Base-by-base conservation (phyloP, 2,797 vertebrate genomes). In the Cyprinodon diabolis region DNA sequence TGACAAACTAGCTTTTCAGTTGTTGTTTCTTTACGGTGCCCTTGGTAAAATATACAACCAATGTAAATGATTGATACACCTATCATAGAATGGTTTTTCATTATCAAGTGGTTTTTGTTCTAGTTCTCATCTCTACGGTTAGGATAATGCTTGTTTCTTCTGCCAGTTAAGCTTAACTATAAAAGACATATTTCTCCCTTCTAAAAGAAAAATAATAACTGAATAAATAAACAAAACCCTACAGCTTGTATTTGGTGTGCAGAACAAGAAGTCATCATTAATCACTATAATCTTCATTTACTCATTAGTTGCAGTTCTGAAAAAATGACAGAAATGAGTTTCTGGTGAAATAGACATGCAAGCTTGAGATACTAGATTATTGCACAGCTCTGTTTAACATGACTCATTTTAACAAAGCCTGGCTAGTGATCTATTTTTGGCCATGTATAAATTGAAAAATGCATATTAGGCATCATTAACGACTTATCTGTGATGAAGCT, bases 401-500 rank as follows among this genome's bases (percentile, higher is more conserved):
- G 82, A 81, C 69, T 89, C 81, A 80, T 83, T 83, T 75, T 66
- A 69, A 75, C 67, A 74, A 82, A 78, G 85, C 74, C 72, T 37
- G 83, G 63, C 72, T 57, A 52, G 21, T 78, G 72, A 77, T 90
- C 86, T 91, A 90, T 90, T 92, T 93, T 84, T 85, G 86, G 63
- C 83, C 65, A 35, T 0, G 48, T 72, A 87, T 66, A 87, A 91
- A 91, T 90, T 90, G 86, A 90, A 90, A 92, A 86, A 89, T 90
- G 88, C 87, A 92, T 82, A 92, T 92, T 89, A 90, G 88, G 86
- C 84, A 84, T 90, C 78, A 82, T 91, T 91, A 93, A 91, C 89
- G 84, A 83, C 79, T 87, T 82, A 84, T 74, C 80, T 62, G 52
- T 76, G 77, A 88, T 87, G 75, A 77, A 88, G 89, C 76, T 83